Evolutionary conservation across 92 coral and sea anemone genomes (phyloP).

Genomic region (Phymanthus crucifer): DNA sequence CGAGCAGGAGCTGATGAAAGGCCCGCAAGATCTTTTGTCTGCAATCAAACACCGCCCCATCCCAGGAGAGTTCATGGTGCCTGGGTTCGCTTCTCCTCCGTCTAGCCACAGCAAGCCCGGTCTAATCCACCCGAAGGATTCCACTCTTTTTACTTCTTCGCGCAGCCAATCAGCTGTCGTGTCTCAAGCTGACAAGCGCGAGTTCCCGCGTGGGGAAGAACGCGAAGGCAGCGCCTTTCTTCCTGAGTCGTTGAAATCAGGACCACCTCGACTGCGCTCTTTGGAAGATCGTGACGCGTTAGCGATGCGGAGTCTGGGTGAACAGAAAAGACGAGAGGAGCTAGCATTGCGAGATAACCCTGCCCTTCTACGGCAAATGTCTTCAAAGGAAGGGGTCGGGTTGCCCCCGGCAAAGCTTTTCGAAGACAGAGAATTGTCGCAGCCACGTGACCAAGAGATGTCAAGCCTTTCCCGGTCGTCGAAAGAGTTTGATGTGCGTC

Average conservation of each 20-base stretch:
- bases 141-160: slow-evolving; percentile 46
- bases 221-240: slow-evolving; percentile 51
- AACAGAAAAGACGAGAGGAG: slow-evolving; percentile 70
- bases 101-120: slow-evolving; percentile 52
- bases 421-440: slow-evolving; percentile 46
- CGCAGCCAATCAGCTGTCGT: slow-evolving; percentile 43
- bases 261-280: slow-evolving; percentile 86
- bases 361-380: slow-evolving; percentile 40
- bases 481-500: slow-evolving; percentile 45
- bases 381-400: slow-evolving; percentile 50
- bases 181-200: slow-evolving; percentile 67
- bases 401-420: slow-evolving; percentile 60
- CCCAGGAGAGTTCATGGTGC: slow-evolving; percentile 60
- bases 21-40: slow-evolving; percentile 45
- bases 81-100: slow-evolving; percentile 64
- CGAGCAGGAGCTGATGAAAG: slow-evolving; percentile 70
- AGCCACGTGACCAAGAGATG: slow-evolving; percentile 24
- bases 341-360: slow-evolving; percentile 43
- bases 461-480: slow-evolving; percentile 17
- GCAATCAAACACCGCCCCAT: slow-evolving; percentile 49
- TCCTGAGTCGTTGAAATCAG: slow-evolving; percentile 70
- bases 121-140: slow-evolving; percentile 59
- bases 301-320: slow-evolving; percentile 59
- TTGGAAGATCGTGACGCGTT: slow-evolving; percentile 61
- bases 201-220: slow-evolving; percentile 49